A percentile compares a stretch with the other conserved stretches of the same genome.
phyloP scores from a whole-genome alignment of 2,888 invertebrate species.

The Glaucopsyche alexis region DNA sequence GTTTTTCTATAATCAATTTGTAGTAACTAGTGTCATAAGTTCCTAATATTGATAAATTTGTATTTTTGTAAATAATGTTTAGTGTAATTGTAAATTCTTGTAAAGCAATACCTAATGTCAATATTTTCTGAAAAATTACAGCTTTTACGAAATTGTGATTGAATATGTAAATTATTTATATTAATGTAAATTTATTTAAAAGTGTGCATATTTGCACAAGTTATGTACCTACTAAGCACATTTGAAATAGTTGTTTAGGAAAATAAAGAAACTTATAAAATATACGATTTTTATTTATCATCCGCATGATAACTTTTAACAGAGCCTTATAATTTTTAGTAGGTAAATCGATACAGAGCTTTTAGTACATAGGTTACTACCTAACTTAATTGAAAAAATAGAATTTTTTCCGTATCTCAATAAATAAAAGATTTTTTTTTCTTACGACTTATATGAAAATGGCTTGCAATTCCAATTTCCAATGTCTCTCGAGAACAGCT shows the following conservation, averaged over 20 bases:
- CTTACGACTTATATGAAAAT: too few species aligned
- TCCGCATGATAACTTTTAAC: too few species aligned
- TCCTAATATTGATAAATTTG: slow-evolving; percentile 27
- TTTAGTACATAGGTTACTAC: too few species aligned
- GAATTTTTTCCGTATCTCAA: too few species aligned
- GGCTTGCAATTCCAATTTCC: too few species aligned
- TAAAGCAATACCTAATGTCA: slow-evolving; percentile 7
- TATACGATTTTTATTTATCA: not conserved
- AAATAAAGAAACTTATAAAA: slow-evolving; percentile 30
- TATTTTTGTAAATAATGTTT: slow-evolving; percentile 12
- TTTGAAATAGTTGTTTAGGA: slow-evolving; percentile 30
- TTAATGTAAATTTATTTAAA: slow-evolving; percentile 35
- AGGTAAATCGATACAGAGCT: too few species aligned
- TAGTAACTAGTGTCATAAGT: slow-evolving; percentile 9
- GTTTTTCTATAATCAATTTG: not conserved
- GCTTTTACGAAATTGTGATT: slow-evolving; percentile 67
- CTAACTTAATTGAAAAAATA: too few species aligned
- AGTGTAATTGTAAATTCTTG: slow-evolving; percentile 10
- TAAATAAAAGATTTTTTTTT: too few species aligned
- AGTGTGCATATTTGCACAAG: slow-evolving; percentile 17
- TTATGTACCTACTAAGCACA: slow-evolving; percentile 23
- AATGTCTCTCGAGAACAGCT: too few species aligned
- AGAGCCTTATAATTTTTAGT: too few species aligned
- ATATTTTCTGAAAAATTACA: slow-evolving; percentile 1
- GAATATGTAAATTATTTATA: slow-evolving; percentile 59